Evolutionary conservation across 2,797 vertebrate genomes (phyloP), one percentile per base, ranked within the genome.

Genomic region (Lutjanus campechanus): DNA sequence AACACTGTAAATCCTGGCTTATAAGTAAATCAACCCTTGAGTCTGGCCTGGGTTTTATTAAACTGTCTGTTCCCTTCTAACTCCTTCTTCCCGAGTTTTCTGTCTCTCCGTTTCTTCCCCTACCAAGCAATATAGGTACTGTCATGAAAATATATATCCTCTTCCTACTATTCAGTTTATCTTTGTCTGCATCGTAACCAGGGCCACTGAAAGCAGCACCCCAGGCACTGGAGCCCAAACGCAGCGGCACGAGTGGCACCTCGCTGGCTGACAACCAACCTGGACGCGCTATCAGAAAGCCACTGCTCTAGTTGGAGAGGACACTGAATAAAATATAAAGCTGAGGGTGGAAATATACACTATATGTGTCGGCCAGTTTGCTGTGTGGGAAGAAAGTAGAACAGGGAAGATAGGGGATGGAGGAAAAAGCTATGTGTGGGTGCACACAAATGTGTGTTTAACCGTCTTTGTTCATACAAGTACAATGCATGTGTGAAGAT

Each of bases 311-410:
- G 83, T 76, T 73, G 72, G 70, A 79, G 84, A 89, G 74, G 77
- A 87, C 81, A 67, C 68, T 85, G 82, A 92, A 91, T 91, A 90
- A 90, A 91, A 90, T 83, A 90, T 86, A 90, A 90, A 86, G 74
- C 66, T 50, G 67, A 81, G 56, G 66, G 63, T 81, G 62, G 77
- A 86, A 84, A 81, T 74, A 76, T 85, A 68, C 61, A 55, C 67
- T 47, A 51, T 56, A 61, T 73, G 69, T 77, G 72, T 64, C 64
- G 73, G 73, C 65, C 69, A 73, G 78, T 88, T 87, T 78, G 49
- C 63, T 81, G 74, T 76, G 83, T 84, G 81, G 77, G 76, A 73
- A 59, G 71, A 78, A 81, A 77, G 41, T 49, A 73, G 60, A 87
- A 76, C 43, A 85, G 62, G 63, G 69, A 77, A 67, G 66, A 63